phyloP scores from a whole-genome alignment of 1,140 invertebrate species.

The Drosophila sp. region DNA sequence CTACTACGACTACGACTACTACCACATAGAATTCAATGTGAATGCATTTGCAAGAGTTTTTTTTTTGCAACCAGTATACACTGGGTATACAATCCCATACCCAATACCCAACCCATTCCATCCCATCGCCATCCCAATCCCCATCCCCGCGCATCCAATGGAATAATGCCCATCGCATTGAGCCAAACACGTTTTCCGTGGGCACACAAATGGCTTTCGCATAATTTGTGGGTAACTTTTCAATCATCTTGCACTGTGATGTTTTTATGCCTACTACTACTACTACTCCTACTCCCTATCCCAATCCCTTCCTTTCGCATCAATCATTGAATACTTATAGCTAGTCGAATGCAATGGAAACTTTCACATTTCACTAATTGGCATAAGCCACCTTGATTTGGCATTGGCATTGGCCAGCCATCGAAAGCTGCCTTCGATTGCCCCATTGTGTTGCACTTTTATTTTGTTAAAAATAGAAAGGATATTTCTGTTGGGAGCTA shows the following conservation, averaged over 20 bases:
- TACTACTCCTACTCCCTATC: not conserved
- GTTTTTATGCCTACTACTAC: not conserved
- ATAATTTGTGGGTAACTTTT: slow-evolving; percentile 60
- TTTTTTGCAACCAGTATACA: not conserved
- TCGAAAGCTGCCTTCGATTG: not conserved
- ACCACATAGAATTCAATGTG: not conserved
- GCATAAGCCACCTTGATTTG: not conserved
- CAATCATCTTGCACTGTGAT: slow-evolving; percentile 30
- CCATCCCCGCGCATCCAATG: not conserved
- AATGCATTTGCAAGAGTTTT: slow-evolving; percentile 7
- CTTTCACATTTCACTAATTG: slow-evolving; percentile 44
- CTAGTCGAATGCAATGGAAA: slow-evolving; percentile 17
- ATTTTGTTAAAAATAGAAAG: too few species aligned
- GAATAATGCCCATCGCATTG: slow-evolving; percentile 37
- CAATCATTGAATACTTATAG: not conserved
- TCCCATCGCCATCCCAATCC: not conserved
- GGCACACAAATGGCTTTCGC: slow-evolving; percentile 22
- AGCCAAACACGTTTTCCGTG: slow-evolving; percentile 50
- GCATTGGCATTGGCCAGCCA: slow-evolving; percentile 6
- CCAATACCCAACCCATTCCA: too few species aligned
- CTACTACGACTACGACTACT: not conserved
- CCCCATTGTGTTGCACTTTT: not conserved
- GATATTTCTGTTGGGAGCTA: too few species aligned
- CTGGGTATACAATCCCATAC: not conserved
- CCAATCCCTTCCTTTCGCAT: not conserved